Evolutionary conservation across 2,113 vertebrate genomes (phyloP), one percentile per base, ranked within the genome.

Genomic region (Tiliqua scincoides): DNA sequence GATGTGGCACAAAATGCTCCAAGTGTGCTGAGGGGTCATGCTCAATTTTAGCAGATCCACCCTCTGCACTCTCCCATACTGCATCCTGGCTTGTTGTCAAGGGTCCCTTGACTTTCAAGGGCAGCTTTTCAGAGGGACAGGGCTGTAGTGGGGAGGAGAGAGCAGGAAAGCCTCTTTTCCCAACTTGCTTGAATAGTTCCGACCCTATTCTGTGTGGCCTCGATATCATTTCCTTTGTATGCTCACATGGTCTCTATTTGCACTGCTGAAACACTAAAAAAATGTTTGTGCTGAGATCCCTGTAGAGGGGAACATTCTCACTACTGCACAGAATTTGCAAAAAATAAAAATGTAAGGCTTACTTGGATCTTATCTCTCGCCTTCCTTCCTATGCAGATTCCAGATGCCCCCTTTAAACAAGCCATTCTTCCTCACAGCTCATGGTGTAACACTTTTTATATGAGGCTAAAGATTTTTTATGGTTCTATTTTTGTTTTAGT

Each of bases 281-380:
- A 79, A 2, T 40, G 52, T 83, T 70, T 79, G 82, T 68, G 40
- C 17, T 25, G 87, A 30, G 3, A 2, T 62, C 65, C 54, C 14
- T n/a, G 6, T 30, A 75, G 86, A 77, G 87, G 68, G 77, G 86
- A 67, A 48, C 1, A 12, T 67, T 68, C 43, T 63, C 21, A 57
- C 71, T 79, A 63, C 37, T 48, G 84, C 40, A 67, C 35, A 52
- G 82, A 75, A 40, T 43, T 73, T 88, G 85, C 79, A 54, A 65
- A 7, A 35, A 23, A 35, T 35, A 23, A n/a, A 78, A 23, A 32
- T 20, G 20, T 32, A 20, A 70, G 25, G 37, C 57, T 78, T 63
- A n/a, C 43, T 81, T 79, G 40, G 43, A 65, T 80, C 40, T 74
- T 65, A 74, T 67, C 78, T 74, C 78, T 74, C 32, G 78, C 85